A percentile compares a stretch with the other conserved stretches of the same genome.
Conservation (phyloP, 1,140 invertebrate species). For the Latrodectus geometricus region DNA sequence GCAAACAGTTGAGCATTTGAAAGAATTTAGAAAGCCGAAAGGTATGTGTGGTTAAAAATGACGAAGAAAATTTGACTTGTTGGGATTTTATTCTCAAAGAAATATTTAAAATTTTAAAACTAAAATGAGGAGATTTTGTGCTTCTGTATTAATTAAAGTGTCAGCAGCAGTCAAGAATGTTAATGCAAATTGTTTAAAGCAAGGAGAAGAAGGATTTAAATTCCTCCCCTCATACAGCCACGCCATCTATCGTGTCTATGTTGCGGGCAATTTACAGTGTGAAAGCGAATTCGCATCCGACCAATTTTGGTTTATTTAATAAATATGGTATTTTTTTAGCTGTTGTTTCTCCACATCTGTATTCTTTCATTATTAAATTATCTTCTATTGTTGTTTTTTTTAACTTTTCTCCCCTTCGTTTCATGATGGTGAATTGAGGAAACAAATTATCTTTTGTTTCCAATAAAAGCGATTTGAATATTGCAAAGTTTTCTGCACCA, state of each 20-base stretch:
- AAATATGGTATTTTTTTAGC: too few relatives aligned
- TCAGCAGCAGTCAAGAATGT: constrained; percentile 42
- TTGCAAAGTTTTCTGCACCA: constrained; percentile 1
- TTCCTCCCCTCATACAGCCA: background rate
- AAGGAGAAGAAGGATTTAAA: constrained; percentile 1
- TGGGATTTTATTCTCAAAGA: too few relatives aligned
- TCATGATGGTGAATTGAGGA: background rate
- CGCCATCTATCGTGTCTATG: constrained; percentile 8
- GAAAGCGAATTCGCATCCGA: background rate
- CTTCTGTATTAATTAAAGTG: constrained; percentile 37
- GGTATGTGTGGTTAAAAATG: too few relatives aligned
- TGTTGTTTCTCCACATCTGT: too few relatives aligned
- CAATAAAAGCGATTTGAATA: constrained; percentile 13
- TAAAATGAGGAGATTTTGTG: constrained; percentile 8
- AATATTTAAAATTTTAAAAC: background rate
- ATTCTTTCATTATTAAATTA: too few relatives aligned
- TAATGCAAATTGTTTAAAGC: constrained; percentile 43
- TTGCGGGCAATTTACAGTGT: background rate
- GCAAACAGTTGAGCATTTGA: too few relatives aligned
- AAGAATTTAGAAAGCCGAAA: too few relatives aligned
- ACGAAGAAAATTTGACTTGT: too few relatives aligned
- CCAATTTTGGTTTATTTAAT: too few relatives aligned
- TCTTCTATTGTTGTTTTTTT: background rate
- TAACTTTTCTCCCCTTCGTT: background rate
- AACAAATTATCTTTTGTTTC: constrained; percentile 6